Base-by-base conservation (phyloP, 2,113 vertebrate species). In the Toxotes jaculatrix region DNA sequence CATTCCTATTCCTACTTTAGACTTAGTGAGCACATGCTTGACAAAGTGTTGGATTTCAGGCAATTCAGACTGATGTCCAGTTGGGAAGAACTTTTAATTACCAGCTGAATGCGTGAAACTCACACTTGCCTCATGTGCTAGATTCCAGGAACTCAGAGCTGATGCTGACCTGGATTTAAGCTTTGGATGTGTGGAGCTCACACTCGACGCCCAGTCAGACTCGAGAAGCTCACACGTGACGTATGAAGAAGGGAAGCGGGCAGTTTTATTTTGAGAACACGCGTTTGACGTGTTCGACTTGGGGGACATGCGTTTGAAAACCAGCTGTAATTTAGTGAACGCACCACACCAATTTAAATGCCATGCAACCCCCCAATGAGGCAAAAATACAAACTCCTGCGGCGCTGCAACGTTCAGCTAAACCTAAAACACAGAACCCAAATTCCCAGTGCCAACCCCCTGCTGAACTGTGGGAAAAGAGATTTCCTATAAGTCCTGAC, bases 251-350 rank as follows among this genome's bases (percentile, higher is more conserved):
- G 45, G 55, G 61, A 70, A 53, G 32, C 40, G 10, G 74, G 68
- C 64, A 3, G 63, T 66, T 79, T 82, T 88, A 89, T 91, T 89
- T 88, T 88, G 59, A 66, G 80, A 77, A 53, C 38, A 19, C 77
- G 31, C 72, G 4, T 69, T 70, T 66, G 70, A 87, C 70, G 60
- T 80, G 82, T 88, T 87, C 78, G 72, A 88, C 60, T 80, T 64
- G 40, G 13, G 83, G 66, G 47, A 64, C 76, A 73, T 43, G 27
- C 69, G 65, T 45, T 56, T 62, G 45, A 66, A 81, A 83, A 83
- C 74, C 80, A 88, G 76, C 88, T 89, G 88, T 89, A 89, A 92
- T 91, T 90, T 82, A 56, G 74, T 45, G 80, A 84, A 82, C 42
- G 74, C 61, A 73, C 87, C 86, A 51, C 88, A 87, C 47, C 79